Base-by-base conservation (phyloP, 2,797 vertebrate species). In the Enteromius trimaculatus region DNA sequence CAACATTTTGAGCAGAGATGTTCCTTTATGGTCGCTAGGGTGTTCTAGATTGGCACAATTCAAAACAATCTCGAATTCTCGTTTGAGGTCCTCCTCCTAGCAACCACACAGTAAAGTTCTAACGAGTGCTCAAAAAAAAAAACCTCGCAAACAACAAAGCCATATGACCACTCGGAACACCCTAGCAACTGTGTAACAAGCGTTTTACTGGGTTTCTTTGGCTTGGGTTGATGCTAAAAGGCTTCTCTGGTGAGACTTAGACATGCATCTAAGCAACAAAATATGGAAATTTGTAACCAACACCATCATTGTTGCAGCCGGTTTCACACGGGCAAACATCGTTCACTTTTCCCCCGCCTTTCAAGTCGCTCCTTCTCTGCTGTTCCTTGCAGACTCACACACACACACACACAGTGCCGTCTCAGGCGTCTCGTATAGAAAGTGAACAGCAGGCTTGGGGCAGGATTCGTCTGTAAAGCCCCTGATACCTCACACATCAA, bases 401-500 rank as follows among this genome's bases (percentile, higher is more conserved):
- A 51, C 42, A 10, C 55, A 44, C 74, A 77, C 14, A 13, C 19
- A 49, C 11, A 31, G 47, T 55, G 64, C 64, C 21, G 13, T 83
- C 81, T 58, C 49, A 16, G 71, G 51, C 23, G 34, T 82, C 62
- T 82, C 71, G 5, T 69, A 60, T 60, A 71, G 44, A 62, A 65
- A 74, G 66, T 47, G 47, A 79, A 72, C 62, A 70, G 85, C 85
- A 81, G 70, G 78, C 39, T 79, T 31, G 3, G 62, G 62, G 44
- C 70, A 44, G 60, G 78, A 79, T 76, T 81, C 64, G 51, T 44
- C 34, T 49, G 49, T 69, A 55, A 77, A 76, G 69, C 72, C 78
- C 69, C 31, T 70, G 84, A 77, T 79, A 60, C 81, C 77, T 79
- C 85, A 64, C 64, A 62, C 71, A 77, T 77, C 75, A 83, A 83